Base-by-base conservation (phyloP, 2,797 vertebrate genomes). In the Oryzias sinensis region DNA sequence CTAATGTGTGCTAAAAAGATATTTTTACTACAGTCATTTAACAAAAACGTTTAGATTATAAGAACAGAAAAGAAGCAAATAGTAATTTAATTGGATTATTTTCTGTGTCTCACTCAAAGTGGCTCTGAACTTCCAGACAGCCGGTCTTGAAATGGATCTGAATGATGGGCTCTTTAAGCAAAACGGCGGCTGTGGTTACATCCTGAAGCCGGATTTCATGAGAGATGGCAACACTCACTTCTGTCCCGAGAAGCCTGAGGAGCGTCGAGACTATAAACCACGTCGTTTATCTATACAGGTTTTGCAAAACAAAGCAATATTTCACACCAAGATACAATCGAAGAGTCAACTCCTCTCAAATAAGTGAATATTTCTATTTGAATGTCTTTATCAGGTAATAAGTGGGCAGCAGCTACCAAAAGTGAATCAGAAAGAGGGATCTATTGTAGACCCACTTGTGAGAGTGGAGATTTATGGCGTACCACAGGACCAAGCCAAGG, bases 71-170 rank as follows among this genome's bases (percentile, higher is more conserved):
- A 57, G 4, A 16, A 11, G 37, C 4, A 37, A 37, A 37, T 37
- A 3, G 27, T 6, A 13, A 37, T 37, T 11, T 37, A 37, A 37
- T 37, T 4, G 2, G 9, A 37, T 37, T 37, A 37, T 37, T 37
- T 18, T 52, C 59, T 51, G 45, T 20, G 20, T 61, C 29, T 63
- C 57, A 57, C 61, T 53, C 16, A 59, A 72, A 99, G 97, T 96
- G 90, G 97, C 97, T 60, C 86, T 99, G 81, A 99, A 99, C 79
- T 93, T 98, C 88, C 97, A 99, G 92, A 98, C 94, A 0, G 95
- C 97, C 0, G 95, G 97, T 25, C 83, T 61, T 4, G 97, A 97
- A 77, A 99, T 99, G 97, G 97, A 99, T 69, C 90, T 99, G 59
- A 95, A 92, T 11, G 97, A 99, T 0, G 97, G 97, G 18, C 85